Percentiles rank a stretch among this genome's conserved stretches.
Evolutionary conservation across 92 coral and sea anemone genomes (phyloP).

Genomic region (Blastomussa wellsi): DNA sequence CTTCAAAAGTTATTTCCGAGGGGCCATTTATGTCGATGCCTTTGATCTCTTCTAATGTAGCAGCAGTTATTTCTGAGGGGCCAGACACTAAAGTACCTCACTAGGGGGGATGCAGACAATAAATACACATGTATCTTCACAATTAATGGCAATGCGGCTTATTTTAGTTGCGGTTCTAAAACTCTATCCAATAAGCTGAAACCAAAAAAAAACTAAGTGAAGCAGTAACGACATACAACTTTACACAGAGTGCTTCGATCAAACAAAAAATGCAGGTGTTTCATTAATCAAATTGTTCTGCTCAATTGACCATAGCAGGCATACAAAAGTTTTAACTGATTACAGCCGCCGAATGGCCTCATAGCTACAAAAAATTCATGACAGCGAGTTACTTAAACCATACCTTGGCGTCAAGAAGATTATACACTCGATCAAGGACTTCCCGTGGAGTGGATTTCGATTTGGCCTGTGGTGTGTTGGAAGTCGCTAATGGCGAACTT

Average conservation of each 20-base stretch:
- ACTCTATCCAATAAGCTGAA: background rate
- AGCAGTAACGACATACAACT: background rate
- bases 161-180: background rate
- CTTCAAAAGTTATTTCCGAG: no score
- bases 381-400: background rate
- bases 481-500: constrained; percentile 40
- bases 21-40: no score
- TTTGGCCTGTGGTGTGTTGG: constrained; percentile 41
- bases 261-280: constrained; percentile 7
- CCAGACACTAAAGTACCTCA: no score
- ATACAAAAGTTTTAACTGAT: background rate
- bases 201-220: background rate
- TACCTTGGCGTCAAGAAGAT: constrained; percentile 76
- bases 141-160: no score
- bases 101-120: no score
- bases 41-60: no score
- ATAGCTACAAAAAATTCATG: no score
- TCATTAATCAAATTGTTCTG: background rate
- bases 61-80: no score
- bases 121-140: no score
- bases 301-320: no score
- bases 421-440: constrained; percentile 94
- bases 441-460: constrained; percentile 88
- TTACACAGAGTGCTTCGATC: background rate
- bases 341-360: background rate